Evolutionary conservation across 1,140 invertebrate genomes (phyloP), one percentile per base, ranked within the genome.

Genomic region (Bradysia coprophila): DNA sequence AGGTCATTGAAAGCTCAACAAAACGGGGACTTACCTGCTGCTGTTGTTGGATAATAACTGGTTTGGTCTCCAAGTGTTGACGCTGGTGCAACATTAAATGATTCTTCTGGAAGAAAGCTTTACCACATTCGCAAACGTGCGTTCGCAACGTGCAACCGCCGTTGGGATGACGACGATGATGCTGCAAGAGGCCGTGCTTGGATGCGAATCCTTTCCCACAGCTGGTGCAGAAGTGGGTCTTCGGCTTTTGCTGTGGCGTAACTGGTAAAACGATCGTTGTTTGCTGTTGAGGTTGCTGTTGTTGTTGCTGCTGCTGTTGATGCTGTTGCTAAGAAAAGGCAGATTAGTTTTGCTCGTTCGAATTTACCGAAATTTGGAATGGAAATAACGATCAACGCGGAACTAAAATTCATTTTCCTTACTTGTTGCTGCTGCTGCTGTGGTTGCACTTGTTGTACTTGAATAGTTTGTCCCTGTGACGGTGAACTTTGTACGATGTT

Each of bases 101-200:
- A 61, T 83, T 83, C 61, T 84, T 84, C 56, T 85, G 81, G 65
- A 82, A 83, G 70, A 89, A 89, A 15, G 80, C 80, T 57, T 87
- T 88, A 34, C 81, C 81, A 54, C 86, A 89, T 48, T 82, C 79
- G 52, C 84, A 87, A 9, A 81, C 76, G 55, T 78, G 87, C 45
- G 78, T 85, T 58, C 80, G 71, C 45, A 82, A 65, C 34, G 81
- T 80, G 53, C 81, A 84, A 42, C 76, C 77, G n/a, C 79, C 80
- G 44, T 82, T 78, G 8, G 78, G 77, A 53, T 84, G 78, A 41
- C 80, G 64, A 32, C 68, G 64, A 51, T 78, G 77, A 57, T 86
- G 82, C 46, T 83, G 79, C 41, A 79, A 71, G 13, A 86, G 53
- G 2, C 82, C 81, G 45, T 85, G 81, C 51, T 82, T 82, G 33